These are phyloP conservation scores for Athalia cordata DNA, from an alignment of 2,888 invertebrate species.

Conservation along the genomic window DNA sequence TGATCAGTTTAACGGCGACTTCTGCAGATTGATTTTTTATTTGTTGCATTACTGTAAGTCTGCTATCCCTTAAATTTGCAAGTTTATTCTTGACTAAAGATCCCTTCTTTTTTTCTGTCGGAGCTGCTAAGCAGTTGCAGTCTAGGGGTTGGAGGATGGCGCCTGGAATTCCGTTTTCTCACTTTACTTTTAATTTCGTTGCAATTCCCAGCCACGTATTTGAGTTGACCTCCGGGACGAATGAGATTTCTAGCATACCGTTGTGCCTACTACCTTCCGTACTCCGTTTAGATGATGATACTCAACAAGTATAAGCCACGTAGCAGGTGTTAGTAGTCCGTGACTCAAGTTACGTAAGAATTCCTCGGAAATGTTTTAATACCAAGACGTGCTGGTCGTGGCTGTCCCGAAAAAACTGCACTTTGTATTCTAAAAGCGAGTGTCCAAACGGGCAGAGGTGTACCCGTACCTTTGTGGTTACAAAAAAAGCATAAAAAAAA, in stretches of 20 bases:
- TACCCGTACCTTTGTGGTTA: not conserved
- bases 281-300: too few relatives aligned
- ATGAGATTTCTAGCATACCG: constrained; percentile 18
- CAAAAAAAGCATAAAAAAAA: not conserved
- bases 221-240: not conserved
- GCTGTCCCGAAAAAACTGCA: not conserved
- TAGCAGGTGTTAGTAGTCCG: not conserved
- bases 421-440: constrained; percentile 28
- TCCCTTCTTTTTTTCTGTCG: too few relatives aligned
- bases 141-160: not conserved
- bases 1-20: too few relatives aligned
- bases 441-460: too few relatives aligned
- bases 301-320: not conserved
- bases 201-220: not conserved
- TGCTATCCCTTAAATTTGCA: too few relatives aligned
- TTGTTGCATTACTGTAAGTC: too few relatives aligned
- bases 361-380: constrained; percentile 2
- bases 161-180: not conserved
- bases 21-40: too few relatives aligned
- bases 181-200: constrained; percentile 9
- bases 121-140: too few relatives aligned
- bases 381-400: not conserved
- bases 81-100: too few relatives aligned
- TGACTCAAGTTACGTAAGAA: constrained; percentile 12
- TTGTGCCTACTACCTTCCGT: not conserved